Evolutionary conservation across 2,797 vertebrate species (phyloP).

Genomic region (Australoheros facetus): DNA sequence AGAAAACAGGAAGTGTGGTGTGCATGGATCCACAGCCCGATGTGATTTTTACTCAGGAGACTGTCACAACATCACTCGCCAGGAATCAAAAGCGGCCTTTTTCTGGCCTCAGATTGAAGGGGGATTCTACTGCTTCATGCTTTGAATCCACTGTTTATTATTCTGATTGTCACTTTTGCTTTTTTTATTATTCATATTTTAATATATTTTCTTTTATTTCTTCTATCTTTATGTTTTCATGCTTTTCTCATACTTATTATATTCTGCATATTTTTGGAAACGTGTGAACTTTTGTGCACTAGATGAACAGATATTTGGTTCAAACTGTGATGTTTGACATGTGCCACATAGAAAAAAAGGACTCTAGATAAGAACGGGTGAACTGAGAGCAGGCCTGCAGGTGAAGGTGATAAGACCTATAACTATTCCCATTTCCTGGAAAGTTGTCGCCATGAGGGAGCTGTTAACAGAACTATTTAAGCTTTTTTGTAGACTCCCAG

Average conservation of each 20-base stretch:
- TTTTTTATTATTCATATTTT: not conserved
- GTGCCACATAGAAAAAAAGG: not conserved
- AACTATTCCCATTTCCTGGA: not conserved
- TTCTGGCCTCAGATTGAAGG: no score
- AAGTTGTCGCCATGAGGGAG: not conserved
- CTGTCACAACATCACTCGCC: no score
- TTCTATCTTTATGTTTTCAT: rapidly evolving
- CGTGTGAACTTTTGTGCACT: not conserved
- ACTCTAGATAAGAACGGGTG: not conserved
- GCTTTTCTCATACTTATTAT: rapidly evolving
- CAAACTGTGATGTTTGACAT: not conserved
- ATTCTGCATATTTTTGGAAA: not conserved
- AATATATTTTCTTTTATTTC: not conserved
- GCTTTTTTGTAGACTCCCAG: not conserved
- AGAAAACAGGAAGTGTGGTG: no score
- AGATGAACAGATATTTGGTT: not conserved
- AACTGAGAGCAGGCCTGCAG: not conserved
- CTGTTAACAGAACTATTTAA: not conserved
- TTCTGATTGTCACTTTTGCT: not conserved
- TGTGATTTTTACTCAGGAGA: no score
- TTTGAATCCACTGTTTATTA: not conserved
- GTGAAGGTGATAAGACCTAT: not conserved
- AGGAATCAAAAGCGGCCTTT: no score
- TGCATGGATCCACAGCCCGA: no score
- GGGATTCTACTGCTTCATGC: no score